Evolutionary conservation across 2,888 invertebrate genomes (phyloP).

Genomic region (Agapetus fuscipes): DNA sequence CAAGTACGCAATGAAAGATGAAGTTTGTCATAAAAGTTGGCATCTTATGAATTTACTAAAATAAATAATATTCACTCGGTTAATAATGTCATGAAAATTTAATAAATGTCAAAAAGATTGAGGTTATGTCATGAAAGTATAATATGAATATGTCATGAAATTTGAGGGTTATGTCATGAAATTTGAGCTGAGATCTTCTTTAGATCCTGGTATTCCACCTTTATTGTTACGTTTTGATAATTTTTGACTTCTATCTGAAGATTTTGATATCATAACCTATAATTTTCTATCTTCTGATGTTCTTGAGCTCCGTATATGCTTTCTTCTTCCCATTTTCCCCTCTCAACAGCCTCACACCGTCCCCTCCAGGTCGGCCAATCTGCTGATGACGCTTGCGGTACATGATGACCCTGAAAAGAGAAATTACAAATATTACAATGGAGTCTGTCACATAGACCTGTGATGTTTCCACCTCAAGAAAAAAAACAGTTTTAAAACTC

Average conservation of each 20-base stretch:
- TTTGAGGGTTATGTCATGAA: too few relatives aligned
- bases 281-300: constrained; percentile 24
- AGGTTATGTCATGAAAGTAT: too few relatives aligned
- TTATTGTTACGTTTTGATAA: neutral
- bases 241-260: neutral
- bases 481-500: neutral
- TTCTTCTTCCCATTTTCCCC: constrained; percentile 26
- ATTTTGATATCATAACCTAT: neutral
- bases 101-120: too few relatives aligned
- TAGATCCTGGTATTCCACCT: neutral
- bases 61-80: too few relatives aligned
- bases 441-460: neutral
- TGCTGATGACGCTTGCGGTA: constrained; percentile 33
- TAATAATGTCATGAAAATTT: too few relatives aligned
- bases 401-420: constrained; percentile 40
- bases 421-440: constrained; percentile 1
- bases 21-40: too few relatives aligned
- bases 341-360: constrained; percentile 32
- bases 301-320: constrained; percentile 38
- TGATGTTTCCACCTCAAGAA: neutral
- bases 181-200: too few relatives aligned
- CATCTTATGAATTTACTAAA: too few relatives aligned
- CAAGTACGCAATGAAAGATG: too few relatives aligned
- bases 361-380: constrained; percentile 26
- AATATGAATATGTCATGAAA: too few relatives aligned